A percentile compares a stretch with the other conserved stretches of the same genome.
Evolutionary conservation across 2,888 invertebrate species (phyloP).

Genomic region (Rotaria socialis): DNA sequence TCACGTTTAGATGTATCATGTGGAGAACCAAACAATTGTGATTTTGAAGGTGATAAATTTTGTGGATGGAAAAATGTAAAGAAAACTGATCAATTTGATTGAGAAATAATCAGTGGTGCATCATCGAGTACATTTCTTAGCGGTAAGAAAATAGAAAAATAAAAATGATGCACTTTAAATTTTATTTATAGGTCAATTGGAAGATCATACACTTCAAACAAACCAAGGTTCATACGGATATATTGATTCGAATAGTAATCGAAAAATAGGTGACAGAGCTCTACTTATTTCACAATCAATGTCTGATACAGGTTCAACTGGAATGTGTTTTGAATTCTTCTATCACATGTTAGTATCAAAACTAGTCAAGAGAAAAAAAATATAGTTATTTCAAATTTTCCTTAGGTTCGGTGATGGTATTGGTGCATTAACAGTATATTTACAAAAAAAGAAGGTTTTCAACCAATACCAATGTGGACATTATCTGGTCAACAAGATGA

Average conservation of each 20-base stretch:
- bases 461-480: constrained; percentile 30
- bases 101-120: constrained; percentile 24
- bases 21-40: constrained; percentile 39
- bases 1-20: constrained; percentile 21
- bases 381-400: neutral
- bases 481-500: constrained; percentile 36
- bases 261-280: constrained; percentile 6
- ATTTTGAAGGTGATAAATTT: constrained; percentile 39
- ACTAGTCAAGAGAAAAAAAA: no score
- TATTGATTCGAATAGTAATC: constrained; percentile 37
- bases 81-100: constrained; percentile 15
- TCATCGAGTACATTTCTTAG: neutral
- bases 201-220: constrained; percentile 47
- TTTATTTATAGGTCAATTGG: constrained; percentile 10
- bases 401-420: neutral
- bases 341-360: neutral
- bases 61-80: constrained; percentile 28
- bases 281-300: neutral
- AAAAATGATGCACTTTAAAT: no score
- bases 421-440: constrained; percentile 3
- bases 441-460: constrained; percentile 33
- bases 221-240: constrained; percentile 48
- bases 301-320: neutral
- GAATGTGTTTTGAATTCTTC: constrained; percentile 24
- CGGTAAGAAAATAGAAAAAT: neutral